phyloP scores from a whole-genome alignment of 2,888 invertebrate genomes.

The Lacanobia wlatinum region DNA sequence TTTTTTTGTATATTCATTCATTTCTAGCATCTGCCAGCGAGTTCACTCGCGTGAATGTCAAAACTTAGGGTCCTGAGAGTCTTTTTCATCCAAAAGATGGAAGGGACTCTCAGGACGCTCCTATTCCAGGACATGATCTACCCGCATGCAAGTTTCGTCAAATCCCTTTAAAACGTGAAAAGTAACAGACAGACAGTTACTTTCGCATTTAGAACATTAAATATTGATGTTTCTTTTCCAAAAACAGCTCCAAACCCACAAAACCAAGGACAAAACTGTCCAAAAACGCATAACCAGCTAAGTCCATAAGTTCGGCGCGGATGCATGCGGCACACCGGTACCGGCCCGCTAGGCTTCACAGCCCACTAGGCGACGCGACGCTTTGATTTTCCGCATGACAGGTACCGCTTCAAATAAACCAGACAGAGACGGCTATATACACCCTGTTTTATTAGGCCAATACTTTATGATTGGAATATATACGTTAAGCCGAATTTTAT shows the following conservation, averaged over 20 bases:
- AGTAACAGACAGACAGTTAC: no score
- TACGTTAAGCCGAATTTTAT: constrained; percentile 49
- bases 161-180: no score
- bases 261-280: constrained; percentile 16
- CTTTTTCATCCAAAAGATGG: no score
- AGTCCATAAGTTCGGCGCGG: constrained; percentile 58
- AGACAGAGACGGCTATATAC: constrained; percentile 60
- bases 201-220: no score
- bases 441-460: constrained; percentile 55
- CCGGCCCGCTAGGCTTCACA: constrained; percentile 66
- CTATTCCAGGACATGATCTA: no score
- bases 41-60: no score
- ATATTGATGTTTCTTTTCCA: no score
- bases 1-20: no score
- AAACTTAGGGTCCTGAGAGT: no score
- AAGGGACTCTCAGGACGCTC: no score
- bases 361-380: constrained; percentile 62
- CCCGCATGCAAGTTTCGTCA: no score
- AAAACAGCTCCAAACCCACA: not conserved
- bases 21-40: no score
- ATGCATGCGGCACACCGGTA: constrained; percentile 55
- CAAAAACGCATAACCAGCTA: constrained; percentile 65
- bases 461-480: constrained; percentile 61
- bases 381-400: constrained; percentile 69
- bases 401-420: constrained; percentile 67